Evolutionary conservation across 2,113 vertebrate genomes (phyloP).

Genomic region (Chunga burmeisteri): DNA sequence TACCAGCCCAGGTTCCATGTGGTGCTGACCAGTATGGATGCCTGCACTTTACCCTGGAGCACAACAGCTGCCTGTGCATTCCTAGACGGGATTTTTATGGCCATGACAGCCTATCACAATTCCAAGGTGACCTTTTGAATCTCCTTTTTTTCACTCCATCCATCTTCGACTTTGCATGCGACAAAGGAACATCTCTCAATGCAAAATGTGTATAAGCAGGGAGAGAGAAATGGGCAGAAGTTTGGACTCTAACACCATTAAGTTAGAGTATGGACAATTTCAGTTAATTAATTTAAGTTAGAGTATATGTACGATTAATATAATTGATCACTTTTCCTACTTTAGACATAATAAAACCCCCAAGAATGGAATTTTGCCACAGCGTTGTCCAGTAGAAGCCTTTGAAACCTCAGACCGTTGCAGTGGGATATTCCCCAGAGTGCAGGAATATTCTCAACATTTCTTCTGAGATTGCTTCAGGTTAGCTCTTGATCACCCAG

Average conservation of each 20-base stretch:
- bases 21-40: constrained; percentile 77
- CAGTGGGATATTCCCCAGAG: background rate
- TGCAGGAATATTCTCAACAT: background rate
- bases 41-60: constrained; percentile 51
- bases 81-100: constrained; percentile 75
- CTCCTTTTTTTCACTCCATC: background rate
- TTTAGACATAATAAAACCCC: background rate
- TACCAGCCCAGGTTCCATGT: constrained; percentile 76
- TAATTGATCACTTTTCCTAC: background rate
- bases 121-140: background rate
- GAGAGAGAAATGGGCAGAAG: background rate
- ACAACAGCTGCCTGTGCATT: background rate
- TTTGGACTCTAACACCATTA: background rate
- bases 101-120: constrained; percentile 81
- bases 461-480: background rate
- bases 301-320: background rate
- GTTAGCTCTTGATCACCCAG: background rate
- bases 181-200: background rate
- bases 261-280: background rate
- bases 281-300: background rate
- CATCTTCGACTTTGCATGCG: background rate
- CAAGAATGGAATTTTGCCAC: background rate
- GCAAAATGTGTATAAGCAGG: background rate
- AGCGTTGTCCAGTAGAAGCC: background rate
- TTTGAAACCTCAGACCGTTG: background rate